A percentile compares a stretch with the other conserved stretches of the same genome.
phyloP scores from a whole-genome alignment of 2,113 vertebrate genomes.

The Vimba vimba region DNA sequence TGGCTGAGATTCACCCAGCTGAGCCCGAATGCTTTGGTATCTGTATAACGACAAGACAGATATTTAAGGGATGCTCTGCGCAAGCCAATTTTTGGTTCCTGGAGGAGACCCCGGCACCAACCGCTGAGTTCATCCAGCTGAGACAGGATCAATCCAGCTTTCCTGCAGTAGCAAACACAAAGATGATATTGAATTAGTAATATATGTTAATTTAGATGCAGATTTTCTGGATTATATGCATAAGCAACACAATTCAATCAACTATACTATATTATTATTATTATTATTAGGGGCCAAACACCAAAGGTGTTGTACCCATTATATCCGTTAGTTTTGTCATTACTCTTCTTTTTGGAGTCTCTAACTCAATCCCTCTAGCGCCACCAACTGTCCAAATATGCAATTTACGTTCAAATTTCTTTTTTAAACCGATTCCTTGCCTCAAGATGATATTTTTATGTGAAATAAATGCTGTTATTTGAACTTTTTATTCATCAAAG shows the following conservation, averaged over 20 bases:
- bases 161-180: conserved; percentile 74
- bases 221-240: neutral
- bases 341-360: too few species aligned
- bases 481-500: too few species aligned
- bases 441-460: too few species aligned
- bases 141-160: conserved; percentile 93
- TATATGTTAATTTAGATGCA: neutral
- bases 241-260: neutral
- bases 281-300: too few species aligned
- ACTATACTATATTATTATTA: too few species aligned
- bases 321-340: too few species aligned
- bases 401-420: too few species aligned
- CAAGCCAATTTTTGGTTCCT: conserved; percentile 91
- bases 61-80: conserved; percentile 88
- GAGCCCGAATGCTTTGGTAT: conserved; percentile 91
- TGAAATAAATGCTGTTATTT: too few species aligned
- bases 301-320: too few species aligned
- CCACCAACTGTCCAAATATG: too few species aligned
- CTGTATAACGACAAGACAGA: conserved; percentile 94
- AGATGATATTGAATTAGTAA: neutral
- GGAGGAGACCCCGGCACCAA: conserved; percentile 93
- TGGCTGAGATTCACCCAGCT: conserved; percentile 91
- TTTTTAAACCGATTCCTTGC: too few species aligned
- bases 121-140: conserved; percentile 90
- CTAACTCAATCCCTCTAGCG: too few species aligned